A percentile compares a stretch with the other conserved stretches of the same genome.
These are phyloP conservation scores for Loriculus beryllinus DNA, from an alignment of 2,797 vertebrate genomes.

Conservation along the genomic window DNA sequence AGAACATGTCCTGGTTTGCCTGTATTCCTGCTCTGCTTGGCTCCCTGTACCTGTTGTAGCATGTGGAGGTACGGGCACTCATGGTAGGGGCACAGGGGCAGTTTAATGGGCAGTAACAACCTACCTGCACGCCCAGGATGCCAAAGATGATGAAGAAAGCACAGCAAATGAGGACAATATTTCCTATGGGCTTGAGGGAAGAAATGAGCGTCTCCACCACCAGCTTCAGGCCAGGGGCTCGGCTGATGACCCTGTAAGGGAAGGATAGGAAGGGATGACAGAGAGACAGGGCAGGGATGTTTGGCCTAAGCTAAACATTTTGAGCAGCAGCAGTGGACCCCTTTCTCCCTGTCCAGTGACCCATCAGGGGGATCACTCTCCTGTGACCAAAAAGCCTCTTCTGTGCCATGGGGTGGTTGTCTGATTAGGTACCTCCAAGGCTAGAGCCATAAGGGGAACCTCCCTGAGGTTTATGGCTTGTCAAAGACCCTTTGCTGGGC, in stretches of 20 bases:
- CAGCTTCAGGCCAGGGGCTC: conserved; percentile 94
- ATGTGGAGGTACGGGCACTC: background rate
- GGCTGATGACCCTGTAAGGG: conserved; percentile 89
- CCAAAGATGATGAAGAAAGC: conserved; percentile 99
- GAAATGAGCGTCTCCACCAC: conserved; percentile 98
- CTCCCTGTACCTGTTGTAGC: background rate
- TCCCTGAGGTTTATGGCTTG: background rate
- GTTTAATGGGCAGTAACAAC: background rate
- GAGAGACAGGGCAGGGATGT: background rate
- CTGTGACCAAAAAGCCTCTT: background rate
- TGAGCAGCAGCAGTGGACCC: background rate
- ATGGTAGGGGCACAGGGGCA: too few relatives aligned
- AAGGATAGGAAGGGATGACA: background rate
- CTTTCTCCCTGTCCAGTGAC: background rate
- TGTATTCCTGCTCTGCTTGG: background rate
- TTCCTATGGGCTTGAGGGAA: conserved; percentile 96
- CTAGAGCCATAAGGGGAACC: background rate
- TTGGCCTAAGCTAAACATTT: background rate
- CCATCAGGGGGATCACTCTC: background rate
- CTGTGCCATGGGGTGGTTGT: background rate
- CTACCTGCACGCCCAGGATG: conserved; percentile 96
- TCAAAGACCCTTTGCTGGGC: background rate
- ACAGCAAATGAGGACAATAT: conserved; percentile 97
- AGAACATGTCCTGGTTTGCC: background rate
- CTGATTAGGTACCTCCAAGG: background rate